Evolutionary conservation across 2,113 vertebrate genomes (phyloP), one percentile per base, ranked within the genome.

Genomic region (Coryphaenoides rupestris): DNA sequence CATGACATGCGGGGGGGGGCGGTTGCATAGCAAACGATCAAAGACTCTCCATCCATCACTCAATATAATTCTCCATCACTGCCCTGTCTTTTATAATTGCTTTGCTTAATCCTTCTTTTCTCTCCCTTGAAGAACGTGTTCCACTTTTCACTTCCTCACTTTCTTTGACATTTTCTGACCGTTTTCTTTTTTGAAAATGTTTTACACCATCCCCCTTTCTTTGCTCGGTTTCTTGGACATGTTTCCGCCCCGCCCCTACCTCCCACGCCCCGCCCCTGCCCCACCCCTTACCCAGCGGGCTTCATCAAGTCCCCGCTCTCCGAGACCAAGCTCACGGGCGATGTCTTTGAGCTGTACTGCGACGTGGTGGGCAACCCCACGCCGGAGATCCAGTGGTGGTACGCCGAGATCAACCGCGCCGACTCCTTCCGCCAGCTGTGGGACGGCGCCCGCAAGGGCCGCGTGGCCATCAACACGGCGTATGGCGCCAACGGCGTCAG

Each of bases 361-460:
- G 96, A 98, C 63, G 95, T 96, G 85, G 91, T 96, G 86, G 96
- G 95, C 81, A 94, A 83, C 85, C 95, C 96, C 89, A 95, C 94
- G 77, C 96, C 96, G 60, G 96, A 98, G 91, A 95, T 98, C 93
- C 96, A 98, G 91, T 98, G 96, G 96, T 98, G 96, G 96, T 98
- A 96, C 80, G 93, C 94, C 21, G 95, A 98, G 92, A 92, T 94
- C 87, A 97, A 98, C 94, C 91, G 91, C 72, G 94, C 91, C 58
- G 95, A 96, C 89, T 93, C 93, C 88, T 99, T 98, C 93, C 92
- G 93, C 90, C 95, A 98, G 87, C 92, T 96, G 87, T 98, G 95
- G 94, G 92, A 98, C 71, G 94, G 94, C 60, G 94, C 95, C 73
- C 91, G 93, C 69, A 96, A 94, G 87, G 92, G 91, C 78, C 92